These are phyloP conservation scores for Sitodiplosis mosellana DNA, from an alignment of 1,140 invertebrate species.

Conservation along the genomic window DNA sequence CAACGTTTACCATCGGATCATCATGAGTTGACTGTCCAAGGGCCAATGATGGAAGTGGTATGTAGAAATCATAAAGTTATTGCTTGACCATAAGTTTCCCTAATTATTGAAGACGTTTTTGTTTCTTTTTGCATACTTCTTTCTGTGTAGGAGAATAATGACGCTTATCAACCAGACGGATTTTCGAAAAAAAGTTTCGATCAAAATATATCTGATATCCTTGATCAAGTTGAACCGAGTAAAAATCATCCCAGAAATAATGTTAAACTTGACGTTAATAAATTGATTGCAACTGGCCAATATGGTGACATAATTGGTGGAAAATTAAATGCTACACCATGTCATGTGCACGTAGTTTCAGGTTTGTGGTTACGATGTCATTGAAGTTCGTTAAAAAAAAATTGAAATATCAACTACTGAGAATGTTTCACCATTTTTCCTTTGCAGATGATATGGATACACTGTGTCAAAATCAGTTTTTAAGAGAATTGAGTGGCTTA, in stretches of 20 bases:
- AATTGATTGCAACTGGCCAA: slow-evolving; percentile 47
- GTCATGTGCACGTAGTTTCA: slow-evolving; percentile 18
- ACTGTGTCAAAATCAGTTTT: slow-evolving; percentile 41
- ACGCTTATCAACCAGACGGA: slow-evolving; percentile 50
- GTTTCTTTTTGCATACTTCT: neutral
- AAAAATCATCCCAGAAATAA: slow-evolving; percentile 52
- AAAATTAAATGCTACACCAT: slow-evolving; percentile 15
- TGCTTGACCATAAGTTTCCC: no score
- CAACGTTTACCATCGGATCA: slow-evolving; percentile 31
- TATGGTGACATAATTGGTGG: slow-evolving; percentile 56
- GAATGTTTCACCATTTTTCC: no score
- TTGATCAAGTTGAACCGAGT: slow-evolving; percentile 21
- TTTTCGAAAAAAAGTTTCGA: slow-evolving; percentile 51
- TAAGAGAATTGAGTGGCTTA: slow-evolving; percentile 52
- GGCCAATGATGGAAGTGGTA: slow-evolving; percentile 40
- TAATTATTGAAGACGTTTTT: neutral
- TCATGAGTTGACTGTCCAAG: slow-evolving; percentile 45
- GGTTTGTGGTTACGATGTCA: no score
- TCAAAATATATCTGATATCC: slow-evolving; percentile 27
- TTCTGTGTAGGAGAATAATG: slow-evolving; percentile 37
- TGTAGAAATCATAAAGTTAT: slow-evolving; percentile 8
- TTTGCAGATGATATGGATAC: slow-evolving; percentile 35
- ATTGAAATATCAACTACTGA: no score
- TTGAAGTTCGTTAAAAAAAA: no score
- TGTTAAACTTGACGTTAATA: slow-evolving; percentile 42